These are phyloP conservation scores for Lophura nycthemera DNA, from an alignment of 2,113 vertebrate genomes.

Conservation along the genomic window DNA sequence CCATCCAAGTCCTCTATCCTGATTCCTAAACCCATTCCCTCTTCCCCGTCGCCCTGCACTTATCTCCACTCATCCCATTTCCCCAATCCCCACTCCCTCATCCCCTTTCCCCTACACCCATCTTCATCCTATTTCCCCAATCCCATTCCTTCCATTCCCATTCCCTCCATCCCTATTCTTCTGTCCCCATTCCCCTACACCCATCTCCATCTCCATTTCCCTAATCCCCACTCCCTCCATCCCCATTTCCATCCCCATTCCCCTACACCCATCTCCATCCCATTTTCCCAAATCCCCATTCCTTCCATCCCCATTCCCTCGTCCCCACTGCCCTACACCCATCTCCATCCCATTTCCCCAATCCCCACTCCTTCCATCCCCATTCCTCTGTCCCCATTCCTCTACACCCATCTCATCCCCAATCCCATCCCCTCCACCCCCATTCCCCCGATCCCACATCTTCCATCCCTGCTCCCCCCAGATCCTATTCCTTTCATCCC, in stretches of 20 bases:
- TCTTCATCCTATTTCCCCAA: not conserved
- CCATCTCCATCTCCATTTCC: not conserved
- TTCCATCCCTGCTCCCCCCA: too few relatives aligned
- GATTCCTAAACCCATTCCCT: too few relatives aligned
- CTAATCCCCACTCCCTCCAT: too few relatives aligned
- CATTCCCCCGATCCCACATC: not conserved
- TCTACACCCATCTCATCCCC: not conserved
- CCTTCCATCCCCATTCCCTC: not conserved
- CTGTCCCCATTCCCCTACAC: slow-evolving; percentile 36
- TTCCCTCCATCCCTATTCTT: slow-evolving; percentile 66
- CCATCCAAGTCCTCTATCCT: not conserved
- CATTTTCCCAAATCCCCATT: not conserved
- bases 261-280: not conserved
- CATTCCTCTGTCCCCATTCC: not conserved
- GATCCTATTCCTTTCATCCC: not conserved
- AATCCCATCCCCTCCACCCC: not conserved
- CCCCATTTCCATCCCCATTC: not conserved
- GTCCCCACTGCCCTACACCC: not conserved
- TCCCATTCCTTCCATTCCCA: slow-evolving; percentile 76
- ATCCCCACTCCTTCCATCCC: not conserved
- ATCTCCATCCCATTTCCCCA: not conserved
- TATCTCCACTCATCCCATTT: not conserved
- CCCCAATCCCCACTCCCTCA: not conserved
- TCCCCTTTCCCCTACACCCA: not conserved
- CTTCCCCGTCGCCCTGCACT: not conserved